Evolutionary conservation across 2,113 vertebrate genomes (phyloP).

Genomic region (Circaetus cinerascens): DNA sequence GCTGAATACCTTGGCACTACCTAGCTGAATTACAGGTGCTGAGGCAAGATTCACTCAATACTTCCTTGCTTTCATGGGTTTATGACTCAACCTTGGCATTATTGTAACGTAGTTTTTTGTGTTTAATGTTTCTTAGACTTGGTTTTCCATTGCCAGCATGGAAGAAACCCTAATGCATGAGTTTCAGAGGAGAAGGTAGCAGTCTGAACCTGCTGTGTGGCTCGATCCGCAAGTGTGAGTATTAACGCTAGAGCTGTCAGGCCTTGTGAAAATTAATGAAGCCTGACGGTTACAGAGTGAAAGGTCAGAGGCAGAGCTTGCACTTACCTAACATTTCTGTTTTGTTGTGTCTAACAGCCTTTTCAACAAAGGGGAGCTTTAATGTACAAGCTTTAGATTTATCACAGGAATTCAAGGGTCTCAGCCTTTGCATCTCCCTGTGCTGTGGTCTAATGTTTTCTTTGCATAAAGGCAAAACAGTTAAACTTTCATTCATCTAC

Average conservation of each 20-base stretch:
- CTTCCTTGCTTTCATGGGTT: constrained; percentile 70
- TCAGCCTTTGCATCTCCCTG: constrained; percentile 53
- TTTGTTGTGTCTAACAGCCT: constrained; percentile 74
- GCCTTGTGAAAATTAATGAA: constrained; percentile 79
- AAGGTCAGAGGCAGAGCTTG: constrained; percentile 77
- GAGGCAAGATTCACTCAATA: not conserved
- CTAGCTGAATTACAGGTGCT: rapidly evolving
- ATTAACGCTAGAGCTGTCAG: constrained; percentile 79
- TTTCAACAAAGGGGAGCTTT: constrained; percentile 67
- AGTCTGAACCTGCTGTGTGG: constrained; percentile 80
- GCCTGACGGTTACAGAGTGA: constrained; percentile 77
- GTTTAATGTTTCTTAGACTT: constrained; percentile 84
- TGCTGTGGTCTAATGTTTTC: constrained; percentile 17
- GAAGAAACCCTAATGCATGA: constrained; percentile 81
- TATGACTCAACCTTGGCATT: constrained; percentile 58
- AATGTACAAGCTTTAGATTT: constrained; percentile 64
- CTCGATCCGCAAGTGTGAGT: constrained; percentile 83
- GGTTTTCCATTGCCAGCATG: constrained; percentile 83
- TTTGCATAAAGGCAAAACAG: constrained; percentile 31
- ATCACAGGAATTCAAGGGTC: constrained; percentile 57
- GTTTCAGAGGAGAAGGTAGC: constrained; percentile 81
- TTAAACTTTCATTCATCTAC: not conserved
- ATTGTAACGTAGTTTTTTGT: constrained; percentile 82
- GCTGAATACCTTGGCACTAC: rapidly evolving
- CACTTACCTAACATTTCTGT: constrained; percentile 70